Base-by-base conservation (phyloP, 2,113 vertebrate species). In the Alces alces region DNA sequence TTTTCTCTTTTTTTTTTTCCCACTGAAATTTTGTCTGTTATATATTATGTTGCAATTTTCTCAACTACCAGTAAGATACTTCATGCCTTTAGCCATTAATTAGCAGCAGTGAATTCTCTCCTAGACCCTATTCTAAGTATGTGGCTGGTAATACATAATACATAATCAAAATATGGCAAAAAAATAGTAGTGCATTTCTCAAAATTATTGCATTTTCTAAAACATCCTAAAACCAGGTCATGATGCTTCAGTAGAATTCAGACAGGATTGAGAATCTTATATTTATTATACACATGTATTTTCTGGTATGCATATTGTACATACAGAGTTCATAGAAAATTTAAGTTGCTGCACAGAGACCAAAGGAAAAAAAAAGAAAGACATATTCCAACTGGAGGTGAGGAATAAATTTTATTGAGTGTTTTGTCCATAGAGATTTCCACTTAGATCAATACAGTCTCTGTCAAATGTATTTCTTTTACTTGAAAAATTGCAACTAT, bases 371-470 rank as follows among this genome's bases (percentile, higher is more conserved):
- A 76, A 83, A 89, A 21, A 2, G 57, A 85, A 83, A n/a, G 2
- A 19, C 2, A 8, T 80, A 82, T 70, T 91, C 36, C 25, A 94
- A 3, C 52, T 45, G 15, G 28, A 87, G 78, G 47, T 84, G 58
- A 88, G 80, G 17, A 92, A 79, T 89, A 15, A 4, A 91, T 30
- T 58, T 92, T 91, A 93, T 95, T 86, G 89, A 97, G 91, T 98
- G 89, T 93, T 88, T 89, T 86, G 36, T 54, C 89, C 92, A 73
- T 58, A 61, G 70, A 52, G 78, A 7, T 86, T 96, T 95, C 76
- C 17, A 64, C 76, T 43, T 50, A 93, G 33, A 96, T 97, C 84
- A 95, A 92, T 91, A 91, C 1, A 83, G 21, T 3, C 10, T 85
- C 83, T 52, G 79, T 28, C 6, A 79, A 97, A 85, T n/a, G 10